phyloP scores from a whole-genome alignment of 2,797 vertebrate species.

The Myotis myotis region DNA sequence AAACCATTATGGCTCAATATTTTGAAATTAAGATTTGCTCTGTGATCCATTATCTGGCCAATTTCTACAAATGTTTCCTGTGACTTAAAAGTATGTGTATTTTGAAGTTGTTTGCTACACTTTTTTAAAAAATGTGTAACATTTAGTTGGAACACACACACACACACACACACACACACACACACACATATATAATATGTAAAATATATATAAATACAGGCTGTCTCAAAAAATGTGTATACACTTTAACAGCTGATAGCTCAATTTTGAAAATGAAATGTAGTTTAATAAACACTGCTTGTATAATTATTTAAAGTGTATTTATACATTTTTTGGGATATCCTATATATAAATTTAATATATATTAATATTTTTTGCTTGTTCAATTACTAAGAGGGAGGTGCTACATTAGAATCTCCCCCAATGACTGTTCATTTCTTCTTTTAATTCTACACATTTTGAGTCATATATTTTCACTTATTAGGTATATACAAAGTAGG shows the following conservation, averaged over 20 bases:
- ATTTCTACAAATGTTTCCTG: not conserved
- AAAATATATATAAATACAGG: not conserved
- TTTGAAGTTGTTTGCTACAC: not conserved
- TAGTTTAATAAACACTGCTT: too few species aligned
- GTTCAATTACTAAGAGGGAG: not conserved
- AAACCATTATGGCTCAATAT: not conserved
- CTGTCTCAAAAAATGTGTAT: too few species aligned
- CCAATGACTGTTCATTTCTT: not conserved
- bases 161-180: not conserved
- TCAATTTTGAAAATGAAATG: too few species aligned
- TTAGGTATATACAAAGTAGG: not conserved
- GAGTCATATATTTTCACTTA: constrained; percentile 14
- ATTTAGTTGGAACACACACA: not conserved
- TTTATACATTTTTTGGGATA: too few species aligned
- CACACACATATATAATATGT: not conserved
- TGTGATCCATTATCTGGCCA: not conserved
- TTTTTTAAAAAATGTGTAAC: not conserved
- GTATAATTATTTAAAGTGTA: too few species aligned
- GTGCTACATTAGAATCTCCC: not conserved
- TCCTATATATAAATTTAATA: not conserved
- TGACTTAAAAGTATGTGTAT: not conserved
- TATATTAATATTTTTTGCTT: not conserved
- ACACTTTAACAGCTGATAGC: too few species aligned
- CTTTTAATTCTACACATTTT: not conserved
- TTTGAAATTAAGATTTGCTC: not conserved